Evolutionary conservation across 35 echinoderm and acorn worm species (phyloP).

Genomic region (Apostichopus japonicus): DNA sequence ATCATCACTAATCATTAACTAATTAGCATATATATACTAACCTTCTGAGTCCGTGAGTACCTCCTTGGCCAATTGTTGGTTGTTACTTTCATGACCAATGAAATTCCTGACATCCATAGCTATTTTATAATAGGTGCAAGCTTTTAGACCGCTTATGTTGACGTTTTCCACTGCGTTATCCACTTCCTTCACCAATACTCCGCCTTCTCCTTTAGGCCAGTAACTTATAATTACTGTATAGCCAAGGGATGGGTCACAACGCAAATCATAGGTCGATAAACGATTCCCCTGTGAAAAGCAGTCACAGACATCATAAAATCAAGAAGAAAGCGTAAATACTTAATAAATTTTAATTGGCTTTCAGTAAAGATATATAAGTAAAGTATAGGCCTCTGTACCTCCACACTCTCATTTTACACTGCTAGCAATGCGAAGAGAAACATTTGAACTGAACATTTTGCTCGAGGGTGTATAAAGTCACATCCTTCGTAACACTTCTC

Average conservation of each 20-base stretch:
- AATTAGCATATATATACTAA: background rate
- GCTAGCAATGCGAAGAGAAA: too few species aligned
- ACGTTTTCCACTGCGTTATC: background rate
- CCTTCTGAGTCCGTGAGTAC: slow-evolving; percentile 11
- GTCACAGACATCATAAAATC: too few species aligned
- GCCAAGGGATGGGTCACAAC: background rate
- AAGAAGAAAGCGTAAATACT: too few species aligned
- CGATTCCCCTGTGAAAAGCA: background rate
- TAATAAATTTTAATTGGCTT: too few species aligned
- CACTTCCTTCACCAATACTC: background rate
- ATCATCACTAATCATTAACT: too few species aligned
- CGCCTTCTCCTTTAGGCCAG: background rate
- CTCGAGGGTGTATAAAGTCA: too few species aligned
- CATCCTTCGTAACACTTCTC: too few species aligned
- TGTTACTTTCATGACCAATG: background rate
- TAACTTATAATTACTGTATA: background rate
- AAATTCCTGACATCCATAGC: background rate
- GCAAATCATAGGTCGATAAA: background rate
- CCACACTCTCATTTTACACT: too few species aligned
- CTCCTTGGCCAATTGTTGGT: too few species aligned
- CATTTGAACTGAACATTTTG: too few species aligned
- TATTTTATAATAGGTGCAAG: background rate
- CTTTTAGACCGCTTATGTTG: background rate
- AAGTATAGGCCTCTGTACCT: too few species aligned
- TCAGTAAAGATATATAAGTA: too few species aligned